Evolutionary conservation across 2,113 vertebrate genomes (phyloP).

Genomic region (Orycteropus afer): DNA sequence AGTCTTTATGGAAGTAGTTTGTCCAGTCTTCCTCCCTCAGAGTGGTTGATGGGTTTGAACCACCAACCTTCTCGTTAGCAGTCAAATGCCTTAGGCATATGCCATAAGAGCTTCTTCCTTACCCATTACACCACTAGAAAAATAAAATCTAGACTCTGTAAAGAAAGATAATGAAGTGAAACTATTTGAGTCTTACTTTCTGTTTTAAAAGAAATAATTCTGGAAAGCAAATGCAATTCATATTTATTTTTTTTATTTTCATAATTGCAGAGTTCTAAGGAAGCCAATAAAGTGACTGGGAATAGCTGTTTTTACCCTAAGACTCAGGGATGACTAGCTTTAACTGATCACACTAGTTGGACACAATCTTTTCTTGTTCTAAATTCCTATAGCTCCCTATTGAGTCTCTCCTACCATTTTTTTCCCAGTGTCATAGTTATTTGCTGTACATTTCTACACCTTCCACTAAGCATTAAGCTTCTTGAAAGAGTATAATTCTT

Average conservation of each 20-base stretch:
- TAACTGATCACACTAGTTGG: neutral
- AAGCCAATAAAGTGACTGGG: neutral
- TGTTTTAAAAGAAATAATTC: conserved; percentile 13
- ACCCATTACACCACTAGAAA: too few species aligned
- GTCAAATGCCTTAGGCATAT: too few species aligned
- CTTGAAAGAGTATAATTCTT: neutral
- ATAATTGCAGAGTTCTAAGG: neutral
- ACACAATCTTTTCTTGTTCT: neutral
- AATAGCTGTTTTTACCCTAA: neutral
- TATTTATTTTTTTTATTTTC: neutral
- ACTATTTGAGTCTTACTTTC: conserved; percentile 36
- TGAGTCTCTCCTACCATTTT: neutral
- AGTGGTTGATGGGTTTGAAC: too few species aligned
- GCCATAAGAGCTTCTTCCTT: too few species aligned
- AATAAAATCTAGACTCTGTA: conserved; percentile 42
- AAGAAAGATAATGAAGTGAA: conserved; percentile 45
- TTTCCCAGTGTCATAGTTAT: neutral
- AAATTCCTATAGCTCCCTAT: neutral
- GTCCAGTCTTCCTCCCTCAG: too few species aligned
- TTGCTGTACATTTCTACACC: neutral
- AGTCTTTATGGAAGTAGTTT: too few species aligned
- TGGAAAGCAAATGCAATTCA: neutral
- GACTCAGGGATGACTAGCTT: neutral
- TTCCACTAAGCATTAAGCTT: neutral
- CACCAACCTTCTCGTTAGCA: too few species aligned